phyloP scores from a whole-genome alignment of 2,113 vertebrate species.

The Xyrauchen texanus region DNA sequence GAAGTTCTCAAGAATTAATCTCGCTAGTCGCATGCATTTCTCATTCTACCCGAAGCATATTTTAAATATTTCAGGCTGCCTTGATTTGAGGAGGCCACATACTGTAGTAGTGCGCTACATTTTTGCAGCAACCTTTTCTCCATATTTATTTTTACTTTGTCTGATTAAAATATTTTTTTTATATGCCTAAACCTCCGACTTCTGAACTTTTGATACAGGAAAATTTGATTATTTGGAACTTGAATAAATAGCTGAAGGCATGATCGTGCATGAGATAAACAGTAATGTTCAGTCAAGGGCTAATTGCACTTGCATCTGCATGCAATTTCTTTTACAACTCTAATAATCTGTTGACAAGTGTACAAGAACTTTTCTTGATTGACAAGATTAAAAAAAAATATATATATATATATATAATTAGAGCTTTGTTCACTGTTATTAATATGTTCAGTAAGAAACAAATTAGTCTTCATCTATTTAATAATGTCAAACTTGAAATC shows the following conservation, averaged over 20 bases:
- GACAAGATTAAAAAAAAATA: neutral
- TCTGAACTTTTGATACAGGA: conserved; percentile 1
- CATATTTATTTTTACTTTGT: neutral
- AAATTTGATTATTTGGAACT: conserved; percentile 32
- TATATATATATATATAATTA: neutral
- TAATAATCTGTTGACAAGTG: conserved; percentile 21
- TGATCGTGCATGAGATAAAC: conserved; percentile 39
- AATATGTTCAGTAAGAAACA: neutral
- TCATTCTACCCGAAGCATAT: neutral
- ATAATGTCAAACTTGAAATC: neutral
- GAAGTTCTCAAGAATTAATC: neutral
- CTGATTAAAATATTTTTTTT: conserved; percentile 33
- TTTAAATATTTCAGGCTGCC: neutral
- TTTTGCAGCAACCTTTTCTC: too few species aligned
- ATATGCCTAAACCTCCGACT: neutral
- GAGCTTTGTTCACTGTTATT: neutral
- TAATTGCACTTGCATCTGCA: neutral
- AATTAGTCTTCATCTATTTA: neutral
- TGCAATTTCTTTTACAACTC: neutral
- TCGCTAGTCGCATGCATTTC: neutral
- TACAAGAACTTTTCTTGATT: neutral
- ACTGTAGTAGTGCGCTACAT: too few species aligned
- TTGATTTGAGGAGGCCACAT: neutral
- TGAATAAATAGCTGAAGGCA: conserved; percentile 27
- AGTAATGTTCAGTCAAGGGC: conserved; percentile 20